A percentile compares a stretch with the other conserved stretches of the same genome.
phyloP scores from a whole-genome alignment of 2,113 vertebrate genomes.

The Pituophis catenifer region DNA sequence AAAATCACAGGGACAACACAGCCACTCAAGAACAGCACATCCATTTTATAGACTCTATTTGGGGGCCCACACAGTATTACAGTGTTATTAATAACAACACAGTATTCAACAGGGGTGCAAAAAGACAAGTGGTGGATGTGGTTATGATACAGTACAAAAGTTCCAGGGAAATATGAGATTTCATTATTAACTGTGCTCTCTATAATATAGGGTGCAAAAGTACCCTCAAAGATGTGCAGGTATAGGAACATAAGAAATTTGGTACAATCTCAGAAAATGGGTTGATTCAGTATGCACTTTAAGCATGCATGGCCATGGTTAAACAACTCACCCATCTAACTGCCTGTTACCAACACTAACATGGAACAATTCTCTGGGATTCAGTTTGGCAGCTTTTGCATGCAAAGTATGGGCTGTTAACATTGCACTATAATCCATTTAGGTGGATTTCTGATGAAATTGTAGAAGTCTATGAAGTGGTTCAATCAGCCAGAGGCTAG shows the following conservation, averaged over 20 bases:
- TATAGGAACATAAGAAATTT: neutral
- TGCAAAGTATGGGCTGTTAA: neutral
- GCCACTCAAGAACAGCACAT: neutral
- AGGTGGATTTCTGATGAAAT: neutral
- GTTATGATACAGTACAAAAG: neutral
- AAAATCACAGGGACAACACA: neutral
- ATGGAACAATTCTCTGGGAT: neutral
- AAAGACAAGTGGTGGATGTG: neutral
- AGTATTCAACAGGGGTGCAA: conserved; percentile 3
- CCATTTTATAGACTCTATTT: neutral
- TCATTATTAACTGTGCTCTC: neutral
- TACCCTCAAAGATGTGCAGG: neutral
- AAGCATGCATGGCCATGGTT: neutral
- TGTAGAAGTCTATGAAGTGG: neutral
- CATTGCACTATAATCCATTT: neutral
- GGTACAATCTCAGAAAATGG: neutral
- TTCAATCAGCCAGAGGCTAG: neutral
- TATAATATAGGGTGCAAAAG: neutral
- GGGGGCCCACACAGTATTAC: neutral
- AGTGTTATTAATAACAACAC: neutral
- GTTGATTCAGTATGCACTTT: neutral
- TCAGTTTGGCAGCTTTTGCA: neutral
- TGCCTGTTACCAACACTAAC: neutral
- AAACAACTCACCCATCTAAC: neutral
- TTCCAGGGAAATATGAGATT: neutral